A percentile compares a stretch with the other conserved stretches of the same genome.
Evolutionary conservation across 2,113 vertebrate genomes (phyloP).

Genomic region (Lophius piscatorius): DNA sequence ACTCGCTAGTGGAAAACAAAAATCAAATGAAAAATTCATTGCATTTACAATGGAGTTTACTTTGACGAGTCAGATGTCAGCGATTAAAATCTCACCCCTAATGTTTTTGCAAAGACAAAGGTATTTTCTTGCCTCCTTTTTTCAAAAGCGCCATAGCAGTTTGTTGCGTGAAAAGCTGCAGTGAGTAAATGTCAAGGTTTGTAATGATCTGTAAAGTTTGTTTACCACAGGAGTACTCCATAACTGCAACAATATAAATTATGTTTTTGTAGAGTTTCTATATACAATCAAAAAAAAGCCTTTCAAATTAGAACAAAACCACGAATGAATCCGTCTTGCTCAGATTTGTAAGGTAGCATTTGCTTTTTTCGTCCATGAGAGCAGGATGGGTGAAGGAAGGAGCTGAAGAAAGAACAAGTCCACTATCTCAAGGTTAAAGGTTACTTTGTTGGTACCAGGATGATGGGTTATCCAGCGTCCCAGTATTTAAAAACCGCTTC

Average conservation of each 20-base stretch:
- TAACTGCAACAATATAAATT: not conserved
- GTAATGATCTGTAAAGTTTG: constrained; percentile 10
- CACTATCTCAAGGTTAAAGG: too few species aligned
- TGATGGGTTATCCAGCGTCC: too few species aligned
- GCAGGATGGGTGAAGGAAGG: too few species aligned
- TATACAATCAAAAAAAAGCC: constrained; percentile 3
- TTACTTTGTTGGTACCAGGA: too few species aligned
- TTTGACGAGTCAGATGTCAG: constrained; percentile 60
- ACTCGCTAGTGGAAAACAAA: constrained; percentile 6
- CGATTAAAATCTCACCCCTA: constrained; percentile 20
- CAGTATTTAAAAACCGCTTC: too few species aligned
- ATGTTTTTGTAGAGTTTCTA: constrained; percentile 2
- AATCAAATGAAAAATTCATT: constrained; percentile 17
- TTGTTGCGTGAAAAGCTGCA: constrained; percentile 24
- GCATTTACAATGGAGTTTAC: constrained; percentile 27
- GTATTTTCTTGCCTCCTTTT: constrained; percentile 13
- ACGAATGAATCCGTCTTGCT: not conserved
- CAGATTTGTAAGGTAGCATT: too few species aligned
- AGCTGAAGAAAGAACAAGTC: too few species aligned
- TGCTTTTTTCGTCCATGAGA: too few species aligned
- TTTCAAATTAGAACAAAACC: not conserved
- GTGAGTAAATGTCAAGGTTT: constrained; percentile 44
- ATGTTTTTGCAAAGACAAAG: constrained; percentile 41
- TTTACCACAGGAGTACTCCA: constrained; percentile 12
- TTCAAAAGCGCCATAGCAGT: constrained; percentile 16